Percentiles rank a stretch among this genome's conserved stretches.
Evolutionary conservation across 1,140 invertebrate genomes (phyloP).

Genomic region (Fragariocoptes setiger): DNA sequence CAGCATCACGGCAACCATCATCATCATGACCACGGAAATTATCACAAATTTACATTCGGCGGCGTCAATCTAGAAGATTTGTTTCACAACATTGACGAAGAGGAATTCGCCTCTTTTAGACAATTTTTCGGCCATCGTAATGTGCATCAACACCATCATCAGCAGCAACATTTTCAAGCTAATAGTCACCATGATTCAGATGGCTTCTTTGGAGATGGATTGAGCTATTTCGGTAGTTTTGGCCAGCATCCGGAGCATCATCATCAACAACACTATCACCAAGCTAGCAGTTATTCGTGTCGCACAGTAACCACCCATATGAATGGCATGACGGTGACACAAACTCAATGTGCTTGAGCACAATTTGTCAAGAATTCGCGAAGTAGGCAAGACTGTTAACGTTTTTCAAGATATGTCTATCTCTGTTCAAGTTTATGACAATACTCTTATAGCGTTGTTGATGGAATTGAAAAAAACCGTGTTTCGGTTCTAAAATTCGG

Average conservation of each 20-base stretch:
- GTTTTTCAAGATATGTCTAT: too few species aligned
- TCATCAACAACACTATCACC: not conserved
- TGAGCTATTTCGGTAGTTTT: not conserved
- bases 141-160: not conserved
- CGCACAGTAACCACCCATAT: not conserved
- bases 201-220: not conserved
- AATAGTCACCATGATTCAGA: not conserved
- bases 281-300: not conserved
- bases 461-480: too few species aligned
- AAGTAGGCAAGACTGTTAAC: too few species aligned
- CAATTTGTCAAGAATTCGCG: too few species aligned
- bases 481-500: too few species aligned
- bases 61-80: not conserved
- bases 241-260: not conserved
- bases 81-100: not conserved
- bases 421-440: too few species aligned
- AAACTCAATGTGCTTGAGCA: not conserved
- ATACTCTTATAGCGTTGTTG: too few species aligned
- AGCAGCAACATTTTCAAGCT: not conserved
- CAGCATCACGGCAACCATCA: not conserved
- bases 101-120: not conserved
- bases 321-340: not conserved
- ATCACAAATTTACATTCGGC: not conserved
- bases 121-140: not conserved
- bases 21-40: not conserved